These are phyloP conservation scores for Pollenia amentaria DNA, from an alignment of 2,888 invertebrate species.

Conservation along the genomic window DNA sequence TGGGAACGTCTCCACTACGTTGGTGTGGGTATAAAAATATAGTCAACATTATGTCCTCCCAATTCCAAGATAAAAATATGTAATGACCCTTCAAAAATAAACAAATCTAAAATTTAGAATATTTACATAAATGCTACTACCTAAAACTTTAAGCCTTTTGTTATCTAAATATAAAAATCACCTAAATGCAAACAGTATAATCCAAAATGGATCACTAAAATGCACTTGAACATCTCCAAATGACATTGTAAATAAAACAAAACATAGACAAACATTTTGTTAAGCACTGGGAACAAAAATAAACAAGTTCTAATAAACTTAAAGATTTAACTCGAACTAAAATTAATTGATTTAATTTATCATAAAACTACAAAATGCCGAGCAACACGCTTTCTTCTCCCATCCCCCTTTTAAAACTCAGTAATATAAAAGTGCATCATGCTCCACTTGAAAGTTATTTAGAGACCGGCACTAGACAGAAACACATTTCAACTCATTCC, in stretches of 20 bases:
- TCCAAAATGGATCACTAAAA: conserved; percentile 25
- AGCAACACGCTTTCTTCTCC: background rate
- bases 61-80: no score
- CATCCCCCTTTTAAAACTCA: background rate
- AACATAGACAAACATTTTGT: background rate
- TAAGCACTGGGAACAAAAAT: conserved; percentile 19
- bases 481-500: conserved; percentile 35
- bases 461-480: conserved; percentile 55
- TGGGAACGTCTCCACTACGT: no score
- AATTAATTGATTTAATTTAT: conserved; percentile 67
- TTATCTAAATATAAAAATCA: conserved; percentile 22
- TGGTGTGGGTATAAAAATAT: no score
- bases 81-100: background rate
- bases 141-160: conserved; percentile 9
- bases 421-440: conserved; percentile 62
- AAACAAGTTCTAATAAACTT: conserved; percentile 47
- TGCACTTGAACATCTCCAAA: conserved; percentile 64
- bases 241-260: conserved; percentile 45
- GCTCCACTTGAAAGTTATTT: conserved; percentile 72
- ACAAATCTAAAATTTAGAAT: background rate
- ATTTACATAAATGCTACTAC: conserved; percentile 10
- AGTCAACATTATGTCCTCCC: no score
- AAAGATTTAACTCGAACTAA: conserved; percentile 29
- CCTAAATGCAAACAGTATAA: conserved; percentile 23
- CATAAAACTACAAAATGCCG: conserved; percentile 43